phyloP scores from a whole-genome alignment of 2,888 invertebrate genomes.

The Drosophila mettleri region DNA sequence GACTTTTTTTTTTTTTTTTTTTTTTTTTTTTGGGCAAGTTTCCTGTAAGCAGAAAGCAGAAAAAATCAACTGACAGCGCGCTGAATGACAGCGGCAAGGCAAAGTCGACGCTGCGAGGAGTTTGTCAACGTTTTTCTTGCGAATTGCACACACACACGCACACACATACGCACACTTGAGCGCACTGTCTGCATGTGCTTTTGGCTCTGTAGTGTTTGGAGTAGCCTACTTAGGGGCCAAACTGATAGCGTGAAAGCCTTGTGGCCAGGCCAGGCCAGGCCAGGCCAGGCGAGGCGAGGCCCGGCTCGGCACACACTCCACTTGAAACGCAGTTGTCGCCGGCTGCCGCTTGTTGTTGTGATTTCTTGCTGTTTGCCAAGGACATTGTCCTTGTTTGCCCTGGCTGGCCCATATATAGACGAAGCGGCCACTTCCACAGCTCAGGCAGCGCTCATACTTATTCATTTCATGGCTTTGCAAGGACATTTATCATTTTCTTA shows the following conservation, averaged over 20 bases:
- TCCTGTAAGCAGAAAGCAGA: slow-evolving; percentile 31
- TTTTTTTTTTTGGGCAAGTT: slow-evolving; percentile 36
- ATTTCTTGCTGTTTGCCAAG: slow-evolving; percentile 64
- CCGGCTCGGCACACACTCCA: slow-evolving; percentile 20
- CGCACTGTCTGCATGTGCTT: slow-evolving; percentile 54
- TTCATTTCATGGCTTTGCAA: slow-evolving; percentile 79
- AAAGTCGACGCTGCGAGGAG: slow-evolving; percentile 52
- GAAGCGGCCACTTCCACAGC: slow-evolving; percentile 11
- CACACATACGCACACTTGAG: slow-evolving; percentile 28
- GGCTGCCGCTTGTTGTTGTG: slow-evolving; percentile 49
- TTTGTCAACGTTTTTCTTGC: slow-evolving; percentile 71
- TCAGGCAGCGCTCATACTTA: slow-evolving; percentile 57
- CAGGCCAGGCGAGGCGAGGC: slow-evolving; percentile 10
- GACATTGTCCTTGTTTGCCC: slow-evolving; percentile 63
- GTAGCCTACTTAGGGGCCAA: slow-evolving; percentile 61
- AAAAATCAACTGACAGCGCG: slow-evolving; percentile 72
- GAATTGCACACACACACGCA: slow-evolving; percentile 12
- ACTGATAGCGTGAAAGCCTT: slow-evolving; percentile 28
- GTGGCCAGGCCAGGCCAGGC: slow-evolving; percentile 10
- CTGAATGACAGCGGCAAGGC: slow-evolving; percentile 73
- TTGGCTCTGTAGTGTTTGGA: slow-evolving; percentile 39
- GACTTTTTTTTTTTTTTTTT: slow-evolving; percentile 6
- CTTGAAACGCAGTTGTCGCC: slow-evolving; percentile 45
- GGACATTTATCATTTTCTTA: slow-evolving; percentile 80
- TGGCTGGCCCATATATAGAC: slow-evolving; percentile 40